Conservation (phyloP, 1,140 invertebrate species). For the Cepaea nemoralis region DNA sequence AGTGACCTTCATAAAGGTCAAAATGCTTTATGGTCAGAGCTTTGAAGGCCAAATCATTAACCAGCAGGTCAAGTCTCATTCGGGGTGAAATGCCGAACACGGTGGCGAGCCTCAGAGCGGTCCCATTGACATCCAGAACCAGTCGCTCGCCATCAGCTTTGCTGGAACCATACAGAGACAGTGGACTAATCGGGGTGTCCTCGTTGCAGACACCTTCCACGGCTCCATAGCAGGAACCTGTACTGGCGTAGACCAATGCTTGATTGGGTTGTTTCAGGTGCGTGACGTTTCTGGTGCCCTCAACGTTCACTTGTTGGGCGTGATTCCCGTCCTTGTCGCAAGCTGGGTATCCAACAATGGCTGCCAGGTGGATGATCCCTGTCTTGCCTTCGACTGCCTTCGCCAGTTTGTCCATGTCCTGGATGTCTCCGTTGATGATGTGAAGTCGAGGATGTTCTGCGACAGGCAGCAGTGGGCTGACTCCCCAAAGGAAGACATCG, state of each 20-base stretch:
- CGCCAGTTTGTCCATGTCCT: conserved; percentile 49
- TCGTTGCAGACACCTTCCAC: conserved; percentile 64
- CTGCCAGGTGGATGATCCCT: conserved; percentile 62
- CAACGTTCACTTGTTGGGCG: conserved; percentile 58
- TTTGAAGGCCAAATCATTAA: conserved; percentile 65
- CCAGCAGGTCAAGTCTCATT: conserved; percentile 60
- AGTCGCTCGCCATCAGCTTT: conserved; percentile 62
- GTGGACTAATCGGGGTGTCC: conserved; percentile 59
- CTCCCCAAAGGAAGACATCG: conserved; percentile 63
- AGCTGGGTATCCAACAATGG: conserved; percentile 65
- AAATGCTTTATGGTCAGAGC: conserved; percentile 60
- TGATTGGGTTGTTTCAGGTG: conserved; percentile 53
- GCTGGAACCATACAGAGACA: conserved; percentile 61
- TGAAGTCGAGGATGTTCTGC: conserved; percentile 53
- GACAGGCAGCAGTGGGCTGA: conserved; percentile 51
- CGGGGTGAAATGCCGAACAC: conserved; percentile 64
- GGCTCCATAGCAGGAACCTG: conserved; percentile 65
- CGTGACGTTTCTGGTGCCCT: conserved; percentile 57
- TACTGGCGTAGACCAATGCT: conserved; percentile 63
- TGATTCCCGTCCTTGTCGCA: conserved; percentile 61
- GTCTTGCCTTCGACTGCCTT: conserved; percentile 52
- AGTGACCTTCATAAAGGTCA: conserved; percentile 63
- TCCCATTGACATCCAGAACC: conserved; percentile 52
- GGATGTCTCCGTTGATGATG: conserved; percentile 58
- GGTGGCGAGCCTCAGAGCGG: conserved; percentile 60